phyloP scores from a whole-genome alignment of 2,113 vertebrate genomes.

The Corythornis madagascariensis region DNA sequence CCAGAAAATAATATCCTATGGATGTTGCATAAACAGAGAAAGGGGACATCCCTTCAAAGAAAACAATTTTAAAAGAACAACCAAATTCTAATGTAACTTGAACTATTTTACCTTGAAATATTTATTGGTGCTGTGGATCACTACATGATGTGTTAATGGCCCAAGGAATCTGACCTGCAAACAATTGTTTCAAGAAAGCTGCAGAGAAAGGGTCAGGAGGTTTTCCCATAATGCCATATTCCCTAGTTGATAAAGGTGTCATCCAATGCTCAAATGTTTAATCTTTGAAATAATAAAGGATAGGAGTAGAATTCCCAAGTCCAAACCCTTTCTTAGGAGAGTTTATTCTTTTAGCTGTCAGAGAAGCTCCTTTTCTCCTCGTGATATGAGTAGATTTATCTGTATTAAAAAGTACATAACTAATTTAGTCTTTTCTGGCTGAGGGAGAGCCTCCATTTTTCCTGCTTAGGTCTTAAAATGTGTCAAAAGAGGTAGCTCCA shows the following conservation, averaged over 20 bases:
- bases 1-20: background rate
- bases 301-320: background rate
- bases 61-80: background rate
- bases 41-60: background rate
- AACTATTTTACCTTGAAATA: background rate
- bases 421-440: background rate
- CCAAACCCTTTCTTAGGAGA: background rate
- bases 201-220: background rate
- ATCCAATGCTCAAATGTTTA: background rate
- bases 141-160: background rate
- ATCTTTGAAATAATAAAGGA: background rate
- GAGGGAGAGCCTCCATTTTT: background rate
- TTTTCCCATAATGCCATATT: background rate
- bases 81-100: background rate
- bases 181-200: background rate
- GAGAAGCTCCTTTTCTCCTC: background rate
- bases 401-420: background rate
- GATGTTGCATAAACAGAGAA: background rate
- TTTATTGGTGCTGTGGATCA: background rate
- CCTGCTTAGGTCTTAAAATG: background rate
- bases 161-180: background rate
- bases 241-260: background rate
- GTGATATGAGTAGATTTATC: background rate
- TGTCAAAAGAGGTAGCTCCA: background rate
- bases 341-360: background rate